Percentiles rank a stretch among this genome's conserved stretches.
These are phyloP conservation scores for Probosciger aterrimus DNA, from an alignment of 2,113 vertebrate genomes.

Conservation along the genomic window DNA sequence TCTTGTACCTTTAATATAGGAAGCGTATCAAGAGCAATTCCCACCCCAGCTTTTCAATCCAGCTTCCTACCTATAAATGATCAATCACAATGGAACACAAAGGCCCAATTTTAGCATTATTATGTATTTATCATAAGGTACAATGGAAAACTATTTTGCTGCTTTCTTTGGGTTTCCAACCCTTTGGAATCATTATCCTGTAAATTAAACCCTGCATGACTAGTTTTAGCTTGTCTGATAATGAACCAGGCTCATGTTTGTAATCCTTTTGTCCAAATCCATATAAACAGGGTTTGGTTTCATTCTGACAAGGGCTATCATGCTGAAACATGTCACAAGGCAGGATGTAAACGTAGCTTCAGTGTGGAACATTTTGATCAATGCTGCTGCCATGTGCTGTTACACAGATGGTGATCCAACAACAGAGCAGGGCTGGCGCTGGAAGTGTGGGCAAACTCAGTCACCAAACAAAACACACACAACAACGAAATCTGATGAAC, in stretches of 20 bases:
- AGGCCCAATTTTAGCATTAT: not conserved
- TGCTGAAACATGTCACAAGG: not conserved
- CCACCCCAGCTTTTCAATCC: not conserved
- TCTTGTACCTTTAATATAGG: not conserved
- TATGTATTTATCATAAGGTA: fast-evolving
- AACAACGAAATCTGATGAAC: not conserved
- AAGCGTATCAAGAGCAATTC: not conserved
- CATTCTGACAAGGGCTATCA: not conserved
- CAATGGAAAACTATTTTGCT: not conserved
- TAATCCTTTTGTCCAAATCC: not conserved
- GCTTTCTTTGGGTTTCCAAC: not conserved
- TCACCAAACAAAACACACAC: not conserved
- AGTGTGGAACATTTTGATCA: not conserved
- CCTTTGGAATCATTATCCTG: not conserved
- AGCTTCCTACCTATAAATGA: not conserved
- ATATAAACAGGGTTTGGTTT: not conserved
- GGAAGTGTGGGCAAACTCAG: not conserved
- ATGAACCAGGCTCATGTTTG: not conserved
- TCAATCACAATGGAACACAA: not conserved
- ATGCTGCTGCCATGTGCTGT: not conserved
- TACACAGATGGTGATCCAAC: not conserved
- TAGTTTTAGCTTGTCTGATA: not conserved
- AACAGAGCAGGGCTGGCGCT: not conserved
- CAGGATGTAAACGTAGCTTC: not conserved
- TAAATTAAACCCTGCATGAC: not conserved